These are phyloP conservation scores for Euwallacea similis DNA, from an alignment of 1,140 invertebrate species.

Conservation along the genomic window DNA sequence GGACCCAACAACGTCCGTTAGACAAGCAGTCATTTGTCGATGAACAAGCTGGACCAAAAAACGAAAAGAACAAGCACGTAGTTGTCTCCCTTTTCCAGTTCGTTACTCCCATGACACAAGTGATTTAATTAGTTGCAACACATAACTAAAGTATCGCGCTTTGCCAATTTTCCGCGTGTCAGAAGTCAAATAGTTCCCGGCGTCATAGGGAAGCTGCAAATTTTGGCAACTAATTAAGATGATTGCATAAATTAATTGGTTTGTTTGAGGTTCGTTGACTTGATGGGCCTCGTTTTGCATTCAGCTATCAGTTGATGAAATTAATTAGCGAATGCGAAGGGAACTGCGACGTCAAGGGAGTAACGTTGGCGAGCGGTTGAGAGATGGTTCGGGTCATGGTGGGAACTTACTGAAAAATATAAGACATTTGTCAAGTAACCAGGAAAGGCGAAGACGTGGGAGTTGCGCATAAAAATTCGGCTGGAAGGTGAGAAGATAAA, in stretches of 20 bases:
- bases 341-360: background rate
- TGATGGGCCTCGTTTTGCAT: background rate
- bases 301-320: background rate
- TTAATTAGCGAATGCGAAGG: background rate
- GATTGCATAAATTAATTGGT: conserved; percentile 27
- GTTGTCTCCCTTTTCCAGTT: conserved; percentile 23
- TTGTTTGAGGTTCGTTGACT: conserved; percentile 26
- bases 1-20: background rate
- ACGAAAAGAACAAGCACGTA: conserved; percentile 14
- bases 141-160: conserved; percentile 20
- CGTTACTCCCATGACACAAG: conserved; percentile 18
- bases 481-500: no score
- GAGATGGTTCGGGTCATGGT: no score
- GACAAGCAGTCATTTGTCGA: background rate
- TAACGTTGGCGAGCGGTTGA: no score
- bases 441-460: no score
- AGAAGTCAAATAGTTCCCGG: conserved; percentile 28
- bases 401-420: no score
- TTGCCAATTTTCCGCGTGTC: conserved; percentile 31
- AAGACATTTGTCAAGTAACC: no score
- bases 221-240: conserved; percentile 30
- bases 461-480: no score
- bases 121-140: conserved; percentile 25
- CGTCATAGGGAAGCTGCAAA: conserved; percentile 23
- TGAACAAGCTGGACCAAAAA: background rate